These are phyloP conservation scores for Melikaiella ostensackeni DNA, from an alignment of 2,888 invertebrate genomes.

Conservation along the genomic window DNA sequence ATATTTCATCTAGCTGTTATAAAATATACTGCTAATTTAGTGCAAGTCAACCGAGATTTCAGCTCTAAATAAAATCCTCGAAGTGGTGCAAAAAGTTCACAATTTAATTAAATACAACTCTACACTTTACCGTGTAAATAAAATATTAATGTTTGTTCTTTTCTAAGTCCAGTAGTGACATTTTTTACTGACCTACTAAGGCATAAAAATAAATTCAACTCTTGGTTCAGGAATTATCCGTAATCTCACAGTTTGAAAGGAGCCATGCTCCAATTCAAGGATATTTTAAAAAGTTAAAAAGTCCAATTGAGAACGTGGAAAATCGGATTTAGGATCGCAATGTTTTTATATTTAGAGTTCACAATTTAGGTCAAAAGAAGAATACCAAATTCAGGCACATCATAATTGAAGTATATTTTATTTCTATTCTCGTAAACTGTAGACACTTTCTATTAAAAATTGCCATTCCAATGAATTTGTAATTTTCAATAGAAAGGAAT, in stretches of 20 bases:
- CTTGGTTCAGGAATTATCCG: slow-evolving; percentile 11
- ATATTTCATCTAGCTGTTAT: background rate
- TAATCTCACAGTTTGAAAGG: slow-evolving; percentile 5
- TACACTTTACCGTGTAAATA: background rate
- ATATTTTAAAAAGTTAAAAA: slow-evolving; percentile 6
- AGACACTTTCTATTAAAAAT: background rate
- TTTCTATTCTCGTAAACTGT: slow-evolving; percentile 13
- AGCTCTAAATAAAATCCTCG: background rate
- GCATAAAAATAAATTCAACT: slow-evolving; percentile 16
- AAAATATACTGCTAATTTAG: slow-evolving; percentile 15
- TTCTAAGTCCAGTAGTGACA: background rate
- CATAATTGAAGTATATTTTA: background rate
- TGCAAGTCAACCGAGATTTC: background rate
- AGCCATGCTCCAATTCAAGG: slow-evolving; percentile 8
- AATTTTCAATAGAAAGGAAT: background rate
- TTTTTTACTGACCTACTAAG: slow-evolving; percentile 16
- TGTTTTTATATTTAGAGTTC: slow-evolving; percentile 21
- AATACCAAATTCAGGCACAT: background rate
- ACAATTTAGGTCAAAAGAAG: slow-evolving; percentile 4
- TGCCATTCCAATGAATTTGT: too few relatives aligned
- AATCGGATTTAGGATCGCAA: background rate
- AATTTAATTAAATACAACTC: background rate
- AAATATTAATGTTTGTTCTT: background rate
- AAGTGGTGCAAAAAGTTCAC: background rate
- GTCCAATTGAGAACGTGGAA: too few relatives aligned